Percentiles rank a stretch among this genome's conserved stretches.
phyloP scores from a whole-genome alignment of 2,888 invertebrate genomes.

The Allolobophora icterica region DNA sequence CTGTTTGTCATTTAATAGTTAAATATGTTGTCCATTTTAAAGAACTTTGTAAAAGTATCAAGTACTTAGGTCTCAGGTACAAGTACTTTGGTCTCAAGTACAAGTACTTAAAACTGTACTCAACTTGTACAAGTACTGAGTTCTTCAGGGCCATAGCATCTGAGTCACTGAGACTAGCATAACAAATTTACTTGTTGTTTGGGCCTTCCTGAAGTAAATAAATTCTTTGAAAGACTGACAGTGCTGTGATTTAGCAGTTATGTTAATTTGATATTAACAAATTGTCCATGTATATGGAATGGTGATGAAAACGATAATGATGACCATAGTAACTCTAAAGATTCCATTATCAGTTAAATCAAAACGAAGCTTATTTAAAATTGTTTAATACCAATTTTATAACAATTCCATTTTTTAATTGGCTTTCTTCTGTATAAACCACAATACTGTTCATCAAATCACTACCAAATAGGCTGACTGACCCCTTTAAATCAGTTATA shows the following conservation, averaged over 20 bases:
- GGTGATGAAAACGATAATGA: background rate
- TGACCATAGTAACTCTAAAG: background rate
- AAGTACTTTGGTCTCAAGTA: too few relatives aligned
- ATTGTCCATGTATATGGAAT: background rate
- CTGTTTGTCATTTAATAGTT: too few relatives aligned
- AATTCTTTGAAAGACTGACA: too few relatives aligned
- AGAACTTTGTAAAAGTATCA: too few relatives aligned
- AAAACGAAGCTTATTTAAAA: background rate
- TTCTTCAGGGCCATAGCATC: too few relatives aligned
- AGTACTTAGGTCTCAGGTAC: too few relatives aligned
- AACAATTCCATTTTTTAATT: background rate
- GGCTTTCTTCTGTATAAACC: background rate
- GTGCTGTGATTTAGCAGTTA: background rate
- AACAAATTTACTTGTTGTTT: background rate
- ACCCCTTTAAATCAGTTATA: background rate
- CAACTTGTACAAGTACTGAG: too few relatives aligned
- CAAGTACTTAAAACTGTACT: too few relatives aligned
- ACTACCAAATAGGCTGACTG: background rate
- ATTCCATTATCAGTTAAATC: background rate
- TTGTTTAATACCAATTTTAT: background rate
- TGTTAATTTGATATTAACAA: background rate
- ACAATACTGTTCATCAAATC: too few relatives aligned
- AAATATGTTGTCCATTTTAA: too few relatives aligned
- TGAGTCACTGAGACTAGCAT: background rate
- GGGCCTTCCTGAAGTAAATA: background rate